A percentile compares a stretch with the other conserved stretches of the same genome.
Conservation (phyloP, 2,888 invertebrate species). For the Campoletis raptor region DNA sequence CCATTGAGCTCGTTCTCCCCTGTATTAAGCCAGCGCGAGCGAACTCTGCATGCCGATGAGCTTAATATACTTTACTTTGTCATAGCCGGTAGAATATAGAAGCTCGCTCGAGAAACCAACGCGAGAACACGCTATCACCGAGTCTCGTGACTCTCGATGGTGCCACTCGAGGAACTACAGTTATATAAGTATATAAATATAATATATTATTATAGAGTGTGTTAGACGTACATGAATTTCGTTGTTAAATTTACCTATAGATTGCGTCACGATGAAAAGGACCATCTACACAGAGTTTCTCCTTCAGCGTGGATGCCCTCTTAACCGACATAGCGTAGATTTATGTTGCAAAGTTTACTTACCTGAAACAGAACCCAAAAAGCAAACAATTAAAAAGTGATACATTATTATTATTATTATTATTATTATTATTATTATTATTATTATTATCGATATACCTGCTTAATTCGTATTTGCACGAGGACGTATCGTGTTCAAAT, state of each 20-base stretch:
- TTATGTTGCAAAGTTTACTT: slow-evolving; percentile 70
- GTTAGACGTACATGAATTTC: neutral
- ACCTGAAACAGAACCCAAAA: slow-evolving; percentile 77
- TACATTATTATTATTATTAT: neutral
- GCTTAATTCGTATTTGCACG: neutral
- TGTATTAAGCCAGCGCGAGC: slow-evolving; percentile 80
- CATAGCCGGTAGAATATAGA: slow-evolving; percentile 72
- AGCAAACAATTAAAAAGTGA: slow-evolving; percentile 32
- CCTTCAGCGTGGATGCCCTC: slow-evolving; percentile 8
- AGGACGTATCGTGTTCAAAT: neutral
- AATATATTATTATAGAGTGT: neutral
- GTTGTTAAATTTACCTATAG: slow-evolving; percentile 28
- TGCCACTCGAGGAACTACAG: slow-evolving; percentile 26
- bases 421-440: neutral
- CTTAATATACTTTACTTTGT: slow-evolving; percentile 82
- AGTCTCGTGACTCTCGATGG: slow-evolving; percentile 39
- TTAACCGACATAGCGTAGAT: slow-evolving; percentile 7
- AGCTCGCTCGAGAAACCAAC: slow-evolving; percentile 35
- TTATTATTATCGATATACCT: neutral
- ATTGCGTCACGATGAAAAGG: slow-evolving; percentile 34
- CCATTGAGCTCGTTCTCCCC: slow-evolving; percentile 64
- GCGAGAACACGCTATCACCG: slow-evolving; percentile 32
- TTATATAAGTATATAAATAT: neutral
- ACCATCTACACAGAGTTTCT: slow-evolving; percentile 40
- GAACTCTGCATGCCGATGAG: slow-evolving; percentile 82